Evolutionary conservation across 2,797 vertebrate genomes (phyloP).

Genomic region (Ambastaia sidthimunki): DNA sequence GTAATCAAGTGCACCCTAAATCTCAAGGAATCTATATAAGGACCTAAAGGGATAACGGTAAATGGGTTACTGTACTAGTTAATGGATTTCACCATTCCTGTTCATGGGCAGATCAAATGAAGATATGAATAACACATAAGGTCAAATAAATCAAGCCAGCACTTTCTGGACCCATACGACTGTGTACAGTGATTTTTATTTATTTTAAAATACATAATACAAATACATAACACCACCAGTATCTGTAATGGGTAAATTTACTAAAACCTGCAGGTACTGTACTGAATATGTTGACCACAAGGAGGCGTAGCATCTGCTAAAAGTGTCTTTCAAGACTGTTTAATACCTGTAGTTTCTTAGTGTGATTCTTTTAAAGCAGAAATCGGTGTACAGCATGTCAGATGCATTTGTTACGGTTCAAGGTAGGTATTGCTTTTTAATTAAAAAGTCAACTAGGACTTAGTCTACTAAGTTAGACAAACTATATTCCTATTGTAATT

Average conservation of each 20-base stretch:
- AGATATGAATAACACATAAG: constrained; percentile 60
- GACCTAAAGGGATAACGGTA: constrained; percentile 65
- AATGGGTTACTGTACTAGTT: constrained; percentile 42
- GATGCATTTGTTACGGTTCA: neutral
- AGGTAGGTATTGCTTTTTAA: neutral
- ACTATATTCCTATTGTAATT: no score
- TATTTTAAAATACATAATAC: neutral
- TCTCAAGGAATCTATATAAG: constrained; percentile 47
- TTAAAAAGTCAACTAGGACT: no score
- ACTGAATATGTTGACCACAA: neutral
- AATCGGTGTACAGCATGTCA: neutral
- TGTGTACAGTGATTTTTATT: neutral
- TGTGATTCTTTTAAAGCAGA: neutral
- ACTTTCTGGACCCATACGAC: constrained; percentile 71
- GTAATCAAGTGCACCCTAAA: constrained; percentile 27
- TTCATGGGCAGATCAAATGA: constrained; percentile 60
- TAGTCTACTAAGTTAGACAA: no score
- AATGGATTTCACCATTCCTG: constrained; percentile 63
- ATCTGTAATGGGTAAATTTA: neutral
- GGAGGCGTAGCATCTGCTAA: neutral
- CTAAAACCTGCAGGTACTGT: no score
- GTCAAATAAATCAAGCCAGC: constrained; percentile 77
- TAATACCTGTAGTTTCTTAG: neutral
- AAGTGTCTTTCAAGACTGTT: neutral
- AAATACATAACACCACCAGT: neutral